These are phyloP conservation scores for Hyles lineata DNA, from an alignment of 2,888 invertebrate species.

Conservation along the genomic window DNA sequence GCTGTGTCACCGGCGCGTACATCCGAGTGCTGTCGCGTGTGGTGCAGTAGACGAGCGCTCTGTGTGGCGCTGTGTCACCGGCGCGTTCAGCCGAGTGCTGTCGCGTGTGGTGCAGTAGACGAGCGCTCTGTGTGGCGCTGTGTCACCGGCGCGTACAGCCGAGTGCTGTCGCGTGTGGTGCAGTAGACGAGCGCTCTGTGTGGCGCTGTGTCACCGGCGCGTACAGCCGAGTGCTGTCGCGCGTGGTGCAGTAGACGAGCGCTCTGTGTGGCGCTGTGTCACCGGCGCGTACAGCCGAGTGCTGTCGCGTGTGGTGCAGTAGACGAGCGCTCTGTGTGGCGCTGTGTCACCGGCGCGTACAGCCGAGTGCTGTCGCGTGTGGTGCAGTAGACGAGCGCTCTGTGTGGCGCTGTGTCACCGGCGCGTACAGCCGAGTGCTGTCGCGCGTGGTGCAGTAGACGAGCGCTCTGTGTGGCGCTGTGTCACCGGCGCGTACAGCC, in stretches of 20 bases:
- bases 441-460: slow-evolving; percentile 16
- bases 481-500: slow-evolving; percentile 19
- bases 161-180: slow-evolving; percentile 1
- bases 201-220: slow-evolving; percentile 20
- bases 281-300: slow-evolving; percentile 21
- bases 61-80: slow-evolving; percentile 19
- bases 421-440: slow-evolving; percentile 19
- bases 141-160: slow-evolving; percentile 18
- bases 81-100: slow-evolving; percentile 20
- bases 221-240: slow-evolving; percentile 12
- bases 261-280: slow-evolving; percentile 12
- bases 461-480: slow-evolving; percentile 14
- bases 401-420: slow-evolving; percentile 20
- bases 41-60: slow-evolving; percentile 20
- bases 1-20: slow-evolving; percentile 20
- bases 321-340: slow-evolving; percentile 12
- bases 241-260: slow-evolving; percentile 20
- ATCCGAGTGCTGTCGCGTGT: slow-evolving; percentile 10
- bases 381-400: slow-evolving; percentile 22
- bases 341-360: slow-evolving; percentile 23
- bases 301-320: slow-evolving; percentile 17
- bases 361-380: slow-evolving; percentile 20
- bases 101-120: slow-evolving; percentile 21
- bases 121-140: slow-evolving; percentile 23
- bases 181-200: slow-evolving; percentile 19